Conservation (phyloP, 2,113 vertebrate species). For the Symphodus melops region DNA sequence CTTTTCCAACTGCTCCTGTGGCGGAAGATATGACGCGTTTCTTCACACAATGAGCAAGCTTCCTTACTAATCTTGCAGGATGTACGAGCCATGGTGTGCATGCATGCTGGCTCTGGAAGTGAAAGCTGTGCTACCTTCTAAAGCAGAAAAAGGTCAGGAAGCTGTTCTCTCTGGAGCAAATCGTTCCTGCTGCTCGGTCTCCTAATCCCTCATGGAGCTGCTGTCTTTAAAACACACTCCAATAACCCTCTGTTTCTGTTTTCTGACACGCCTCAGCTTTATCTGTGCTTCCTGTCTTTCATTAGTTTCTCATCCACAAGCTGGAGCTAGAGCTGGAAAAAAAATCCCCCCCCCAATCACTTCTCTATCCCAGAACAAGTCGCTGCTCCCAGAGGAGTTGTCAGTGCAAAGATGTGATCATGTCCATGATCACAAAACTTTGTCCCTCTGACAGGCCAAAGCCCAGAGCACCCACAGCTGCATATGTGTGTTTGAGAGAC, state of each 20-base stretch:
- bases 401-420: constrained; percentile 56
- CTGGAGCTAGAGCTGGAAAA: constrained; percentile 25
- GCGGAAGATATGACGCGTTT: constrained; percentile 34
- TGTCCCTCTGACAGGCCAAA: constrained; percentile 35
- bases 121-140: constrained; percentile 61
- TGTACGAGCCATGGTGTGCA: constrained; percentile 15
- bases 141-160: constrained; percentile 45
- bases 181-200: constrained; percentile 45
- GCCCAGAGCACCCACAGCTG: constrained; percentile 13
- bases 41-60: constrained; percentile 38
- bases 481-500: constrained; percentile 5
- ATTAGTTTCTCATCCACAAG: constrained; percentile 46
- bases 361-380: constrained; percentile 29
- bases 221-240: constrained; percentile 52
- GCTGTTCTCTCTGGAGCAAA: constrained; percentile 39
- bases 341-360: constrained; percentile 14
- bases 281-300: constrained; percentile 60
- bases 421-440: constrained; percentile 42
- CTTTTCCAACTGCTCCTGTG: constrained; percentile 35
- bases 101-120: constrained; percentile 21
- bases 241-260: constrained; percentile 54
- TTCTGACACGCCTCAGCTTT: constrained; percentile 53
- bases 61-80: constrained; percentile 54
- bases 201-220: constrained; percentile 56
- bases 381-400: constrained; percentile 45